Evolutionary conservation across 2,113 vertebrate species (phyloP).

Genomic region (Xerus inauris): DNA sequence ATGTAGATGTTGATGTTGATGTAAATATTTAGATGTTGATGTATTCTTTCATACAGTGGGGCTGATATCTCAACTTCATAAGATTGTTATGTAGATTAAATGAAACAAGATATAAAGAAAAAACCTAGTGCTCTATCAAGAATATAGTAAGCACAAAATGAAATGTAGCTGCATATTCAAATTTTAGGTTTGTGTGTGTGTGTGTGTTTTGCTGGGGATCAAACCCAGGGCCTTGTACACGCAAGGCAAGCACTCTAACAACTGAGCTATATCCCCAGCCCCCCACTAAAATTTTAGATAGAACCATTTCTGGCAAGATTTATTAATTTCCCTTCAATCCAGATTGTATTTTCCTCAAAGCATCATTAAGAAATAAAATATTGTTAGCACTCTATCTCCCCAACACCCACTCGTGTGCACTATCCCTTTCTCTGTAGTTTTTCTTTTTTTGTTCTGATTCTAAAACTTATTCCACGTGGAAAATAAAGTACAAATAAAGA

Average conservation of each 20-base stretch:
- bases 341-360: neutral
- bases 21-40: neutral
- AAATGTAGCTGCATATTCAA: neutral
- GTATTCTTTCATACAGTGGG: neutral
- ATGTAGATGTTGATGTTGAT: neutral
- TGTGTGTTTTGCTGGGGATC: too few species aligned
- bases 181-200: too few species aligned
- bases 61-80: neutral
- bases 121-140: neutral
- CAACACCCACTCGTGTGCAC: neutral
- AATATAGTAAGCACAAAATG: neutral
- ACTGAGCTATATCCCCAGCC: too few species aligned
- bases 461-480: neutral
- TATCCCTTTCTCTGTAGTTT: neutral
- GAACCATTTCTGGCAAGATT: neutral
- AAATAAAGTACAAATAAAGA: neutral
- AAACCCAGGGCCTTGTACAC: too few species aligned
- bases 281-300: slow-evolving; percentile 10
- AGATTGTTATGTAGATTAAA: neutral
- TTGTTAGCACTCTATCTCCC: neutral
- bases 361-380: neutral
- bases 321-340: neutral
- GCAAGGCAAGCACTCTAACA: too few species aligned
- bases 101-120: neutral
- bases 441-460: neutral